A percentile compares a stretch with the other conserved stretches of the same genome.
Conservation (phyloP, 2,888 invertebrate species). For the Cephus pygmeus region DNA sequence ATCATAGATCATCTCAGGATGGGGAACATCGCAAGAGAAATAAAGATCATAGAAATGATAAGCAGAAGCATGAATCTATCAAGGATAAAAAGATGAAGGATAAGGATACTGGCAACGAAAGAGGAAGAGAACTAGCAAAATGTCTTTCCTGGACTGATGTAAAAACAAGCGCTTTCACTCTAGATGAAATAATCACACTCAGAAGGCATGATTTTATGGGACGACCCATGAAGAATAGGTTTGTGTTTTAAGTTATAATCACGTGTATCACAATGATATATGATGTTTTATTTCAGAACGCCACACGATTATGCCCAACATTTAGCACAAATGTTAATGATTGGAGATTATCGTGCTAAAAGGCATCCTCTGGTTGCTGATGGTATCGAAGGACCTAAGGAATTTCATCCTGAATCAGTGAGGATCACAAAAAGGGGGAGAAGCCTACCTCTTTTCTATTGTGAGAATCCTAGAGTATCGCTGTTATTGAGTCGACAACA, state of each 20-base stretch:
- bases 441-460: constrained; percentile 47
- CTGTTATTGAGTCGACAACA: constrained; percentile 48
- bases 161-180: constrained; percentile 41
- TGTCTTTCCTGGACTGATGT: constrained; percentile 53
- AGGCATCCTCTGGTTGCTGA: constrained; percentile 49
- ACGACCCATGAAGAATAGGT: constrained; percentile 47
- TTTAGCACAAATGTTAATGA: constrained; percentile 58
- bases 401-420: constrained; percentile 59
- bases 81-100: constrained; percentile 39
- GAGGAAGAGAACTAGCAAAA: constrained; percentile 44
- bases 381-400: constrained; percentile 51
- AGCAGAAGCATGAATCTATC: constrained; percentile 28
- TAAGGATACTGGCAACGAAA: constrained; percentile 33
- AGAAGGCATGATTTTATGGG: constrained; percentile 39
- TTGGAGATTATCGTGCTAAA: constrained; percentile 47
- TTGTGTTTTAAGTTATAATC: constrained; percentile 2
- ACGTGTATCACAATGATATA: constrained; percentile 3
- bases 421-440: constrained; percentile 50
- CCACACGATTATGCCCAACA: constrained; percentile 53
- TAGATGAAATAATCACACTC: constrained; percentile 40
- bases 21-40: constrained; percentile 24
- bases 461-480: constrained; percentile 56
- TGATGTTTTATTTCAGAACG: constrained; percentile 41
- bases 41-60: constrained; percentile 25
- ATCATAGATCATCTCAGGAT: constrained; percentile 21